Evolutionary conservation across 2,113 vertebrate genomes (phyloP), one percentile per base, ranked within the genome.

Genomic region (Channa maculata): DNA sequence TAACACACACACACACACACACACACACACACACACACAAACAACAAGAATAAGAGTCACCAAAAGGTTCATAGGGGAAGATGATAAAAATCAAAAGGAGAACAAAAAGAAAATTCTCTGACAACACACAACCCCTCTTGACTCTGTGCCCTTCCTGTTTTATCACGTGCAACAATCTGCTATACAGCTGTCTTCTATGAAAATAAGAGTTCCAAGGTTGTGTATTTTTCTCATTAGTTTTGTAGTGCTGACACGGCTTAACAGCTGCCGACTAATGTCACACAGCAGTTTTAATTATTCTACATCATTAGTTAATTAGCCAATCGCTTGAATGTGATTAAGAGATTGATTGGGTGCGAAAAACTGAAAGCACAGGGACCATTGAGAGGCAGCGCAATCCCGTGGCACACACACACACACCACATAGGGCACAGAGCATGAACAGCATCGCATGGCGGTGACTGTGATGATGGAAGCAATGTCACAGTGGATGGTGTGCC

Each of bases 1-100:
- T 37, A 63, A 84, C 59, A 74, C 74, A 77, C 48, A 72, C 60
- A 53, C 50, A 33, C 50, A 78, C 7, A 84, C 33, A 71, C 38
- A 65, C 24, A 55, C 7, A 75, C 33, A 68, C 24, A 71, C 6
- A 71, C 8, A 64, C 24, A 75, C 46, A 77, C 49, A 90, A 93
- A 94, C 83, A 93, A 91, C 88, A 90, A 92, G 82, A 91, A 91
- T 60, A 86, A 65, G 67, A 92, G 93, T 93, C 92, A 93, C 75
- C 77, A 85, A 71, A 24, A 83, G 38, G 82, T 71, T 86, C 65
- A 69, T 53, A 78, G 55, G 86, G 77, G 54, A 82, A 84, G 63
- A 81, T 70, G 70, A 73, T 71, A 44, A 75, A 87, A 81, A 74
- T 77, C 45, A 78, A 88, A 77, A 83, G 52, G 45, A 65, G 57